phyloP scores from a whole-genome alignment of 1,140 invertebrate species.

The Hylaeus anthracinus region DNA sequence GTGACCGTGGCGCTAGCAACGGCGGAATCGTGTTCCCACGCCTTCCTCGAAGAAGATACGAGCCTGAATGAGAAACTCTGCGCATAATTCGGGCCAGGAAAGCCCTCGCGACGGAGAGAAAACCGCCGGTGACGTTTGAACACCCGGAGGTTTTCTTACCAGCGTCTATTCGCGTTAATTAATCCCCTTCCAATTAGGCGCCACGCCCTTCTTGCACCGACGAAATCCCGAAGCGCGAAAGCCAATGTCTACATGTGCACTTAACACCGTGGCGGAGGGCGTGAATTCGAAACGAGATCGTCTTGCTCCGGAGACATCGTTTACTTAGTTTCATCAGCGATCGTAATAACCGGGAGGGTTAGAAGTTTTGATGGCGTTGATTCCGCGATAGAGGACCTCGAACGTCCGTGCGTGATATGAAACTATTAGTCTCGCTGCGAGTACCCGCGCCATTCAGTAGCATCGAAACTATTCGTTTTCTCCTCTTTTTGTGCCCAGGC shows the following conservation, averaged over 20 bases:
- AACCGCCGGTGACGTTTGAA: conserved; percentile 46
- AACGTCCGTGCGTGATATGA: background rate
- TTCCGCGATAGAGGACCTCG: background rate
- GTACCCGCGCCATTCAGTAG: background rate
- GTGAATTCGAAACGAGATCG: conserved; percentile 45
- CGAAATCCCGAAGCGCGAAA: conserved; percentile 57
- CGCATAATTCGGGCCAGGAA: conserved; percentile 58
- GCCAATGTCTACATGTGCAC: conserved; percentile 40
- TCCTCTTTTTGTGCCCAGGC: no score
- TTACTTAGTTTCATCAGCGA: conserved; percentile 20
- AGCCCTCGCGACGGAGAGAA: conserved; percentile 30
- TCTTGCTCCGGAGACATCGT: conserved; percentile 18
- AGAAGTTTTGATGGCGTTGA: background rate
- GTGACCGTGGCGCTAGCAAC: background rate
- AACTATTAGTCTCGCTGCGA: background rate
- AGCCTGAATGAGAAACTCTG: conserved; percentile 35
- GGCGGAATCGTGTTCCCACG: conserved; percentile 40
- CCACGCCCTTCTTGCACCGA: conserved; percentile 53
- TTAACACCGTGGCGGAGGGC: conserved; percentile 41
- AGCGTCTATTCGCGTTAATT: conserved; percentile 58
- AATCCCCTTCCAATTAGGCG: conserved; percentile 66
- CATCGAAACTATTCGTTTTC: no score
- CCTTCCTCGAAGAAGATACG: background rate
- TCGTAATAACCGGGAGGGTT: conserved; percentile 26
- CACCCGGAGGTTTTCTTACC: conserved; percentile 48